Evolutionary conservation across 2,888 invertebrate genomes (phyloP).

Genomic region (Prosapia bicincta): DNA sequence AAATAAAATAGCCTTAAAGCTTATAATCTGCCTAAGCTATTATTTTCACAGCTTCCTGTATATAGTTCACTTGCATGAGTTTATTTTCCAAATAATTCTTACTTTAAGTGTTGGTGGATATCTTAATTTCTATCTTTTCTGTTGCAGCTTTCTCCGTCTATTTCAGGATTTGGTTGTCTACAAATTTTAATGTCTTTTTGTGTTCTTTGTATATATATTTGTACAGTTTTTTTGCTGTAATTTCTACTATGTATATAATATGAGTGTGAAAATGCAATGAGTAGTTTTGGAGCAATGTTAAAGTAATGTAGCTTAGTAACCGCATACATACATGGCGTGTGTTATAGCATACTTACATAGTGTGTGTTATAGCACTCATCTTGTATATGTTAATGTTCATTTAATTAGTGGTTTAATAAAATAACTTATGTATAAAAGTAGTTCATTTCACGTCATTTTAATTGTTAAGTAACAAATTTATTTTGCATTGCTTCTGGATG

Average conservation of each 20-base stretch:
- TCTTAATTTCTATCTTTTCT: conserved; percentile 9
- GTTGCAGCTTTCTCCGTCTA: conserved; percentile 13
- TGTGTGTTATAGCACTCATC: too few relatives aligned
- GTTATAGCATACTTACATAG: neutral
- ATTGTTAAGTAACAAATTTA: neutral
- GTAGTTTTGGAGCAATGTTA: neutral
- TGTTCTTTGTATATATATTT: conserved; percentile 18
- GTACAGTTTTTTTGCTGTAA: conserved; percentile 8
- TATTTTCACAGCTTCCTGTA: conserved; percentile 8
- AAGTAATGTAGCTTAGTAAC: neutral
- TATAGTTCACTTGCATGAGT: neutral
- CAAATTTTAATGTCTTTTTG: neutral
- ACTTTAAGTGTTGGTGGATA: conserved; percentile 3
- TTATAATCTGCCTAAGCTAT: neutral
- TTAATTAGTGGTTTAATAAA: neutral
- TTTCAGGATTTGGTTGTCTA: conserved; percentile 13
- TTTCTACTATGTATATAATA: neutral
- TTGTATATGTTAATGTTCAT: neutral
- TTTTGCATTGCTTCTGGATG: neutral
- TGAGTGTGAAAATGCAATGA: neutral
- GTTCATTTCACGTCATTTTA: neutral
- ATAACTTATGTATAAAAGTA: neutral
- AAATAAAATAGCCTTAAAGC: neutral
- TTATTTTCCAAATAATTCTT: neutral
- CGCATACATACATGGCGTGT: neutral